A percentile compares a stretch with the other conserved stretches of the same genome.
These are phyloP conservation scores for Macrosiphum euphorbiae DNA, from an alignment of 2,888 invertebrate species.

Conservation along the genomic window DNA sequence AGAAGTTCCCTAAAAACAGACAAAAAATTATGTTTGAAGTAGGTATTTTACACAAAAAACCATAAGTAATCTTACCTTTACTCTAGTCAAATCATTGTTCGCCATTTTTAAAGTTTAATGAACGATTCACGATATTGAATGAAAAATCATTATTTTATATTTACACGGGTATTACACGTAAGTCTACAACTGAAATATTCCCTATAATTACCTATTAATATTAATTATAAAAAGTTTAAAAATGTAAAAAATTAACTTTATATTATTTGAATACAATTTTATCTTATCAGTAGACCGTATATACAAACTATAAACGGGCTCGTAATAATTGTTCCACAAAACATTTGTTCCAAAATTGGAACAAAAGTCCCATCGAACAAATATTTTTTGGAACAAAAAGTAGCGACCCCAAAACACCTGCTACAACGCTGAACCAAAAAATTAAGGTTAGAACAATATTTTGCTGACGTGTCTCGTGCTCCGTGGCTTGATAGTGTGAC, in stretches of 20 bases:
- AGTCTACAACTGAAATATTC: neutral
- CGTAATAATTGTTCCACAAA: too few species aligned
- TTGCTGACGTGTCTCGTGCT: too few species aligned
- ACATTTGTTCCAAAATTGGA: too few species aligned
- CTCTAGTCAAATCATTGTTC: constrained; percentile 57
- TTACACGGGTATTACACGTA: neutral
- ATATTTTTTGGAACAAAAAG: too few species aligned
- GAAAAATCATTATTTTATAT: neutral
- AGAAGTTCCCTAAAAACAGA: constrained; percentile 78
- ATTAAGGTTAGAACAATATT: too few species aligned
- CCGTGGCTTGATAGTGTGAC: too few species aligned
- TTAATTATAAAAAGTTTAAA: neutral
- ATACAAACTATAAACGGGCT: neutral
- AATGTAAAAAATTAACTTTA: neutral
- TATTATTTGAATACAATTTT: neutral
- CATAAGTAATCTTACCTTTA: constrained; percentile 26
- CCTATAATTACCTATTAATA: neutral
- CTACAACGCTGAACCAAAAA: too few species aligned
- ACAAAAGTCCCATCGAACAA: too few species aligned
- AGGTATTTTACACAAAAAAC: neutral
- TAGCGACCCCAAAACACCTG: too few species aligned
- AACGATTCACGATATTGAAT: neutral
- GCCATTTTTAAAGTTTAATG: constrained; percentile 13
- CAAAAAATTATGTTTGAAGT: constrained; percentile 26
- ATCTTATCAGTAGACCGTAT: neutral